phyloP scores from a whole-genome alignment of 2,888 invertebrate genomes.

The Iselma pallidipennis region DNA sequence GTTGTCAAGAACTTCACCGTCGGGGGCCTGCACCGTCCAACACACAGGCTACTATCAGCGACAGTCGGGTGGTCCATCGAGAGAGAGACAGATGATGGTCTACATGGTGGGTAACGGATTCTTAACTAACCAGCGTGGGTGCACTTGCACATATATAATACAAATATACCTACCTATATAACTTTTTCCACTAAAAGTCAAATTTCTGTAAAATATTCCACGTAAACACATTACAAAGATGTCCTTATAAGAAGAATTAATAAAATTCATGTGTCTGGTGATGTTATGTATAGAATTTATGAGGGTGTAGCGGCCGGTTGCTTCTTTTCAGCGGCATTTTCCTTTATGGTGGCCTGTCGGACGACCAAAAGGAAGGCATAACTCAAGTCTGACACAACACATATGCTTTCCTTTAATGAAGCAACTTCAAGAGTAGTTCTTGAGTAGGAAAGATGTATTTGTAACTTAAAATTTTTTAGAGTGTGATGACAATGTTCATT shows the following conservation, averaged over 20 bases:
- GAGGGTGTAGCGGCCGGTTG: conserved; percentile 45
- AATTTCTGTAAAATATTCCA: conserved; percentile 7
- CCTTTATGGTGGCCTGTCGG: conserved; percentile 48
- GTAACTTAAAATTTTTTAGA: too few species aligned
- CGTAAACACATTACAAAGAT: not conserved
- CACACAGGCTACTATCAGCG: conserved; percentile 48
- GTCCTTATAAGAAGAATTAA: not conserved
- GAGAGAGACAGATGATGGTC: conserved; percentile 36
- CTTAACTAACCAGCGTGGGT: not conserved
- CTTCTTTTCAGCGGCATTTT: conserved; percentile 50
- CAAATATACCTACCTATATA: too few species aligned
- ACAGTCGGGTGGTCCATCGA: conserved; percentile 49
- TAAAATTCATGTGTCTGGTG: conserved; percentile 2
- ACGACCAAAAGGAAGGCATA: conserved; percentile 49
- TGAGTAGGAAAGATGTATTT: conserved; percentile 7
- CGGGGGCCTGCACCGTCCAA: conserved; percentile 46
- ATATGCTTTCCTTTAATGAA: conserved; percentile 47
- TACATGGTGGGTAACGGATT: not conserved
- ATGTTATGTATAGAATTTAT: conserved; percentile 44
- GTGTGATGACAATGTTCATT: too few species aligned
- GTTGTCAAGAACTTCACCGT: conserved; percentile 49
- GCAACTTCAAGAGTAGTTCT: conserved; percentile 18
- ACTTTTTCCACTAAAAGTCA: too few species aligned
- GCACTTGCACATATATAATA: not conserved
- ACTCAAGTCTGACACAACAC: conserved; percentile 50